Evolutionary conservation across 2,888 invertebrate species (phyloP).

Genomic region (Stenichneumon culpator): DNA sequence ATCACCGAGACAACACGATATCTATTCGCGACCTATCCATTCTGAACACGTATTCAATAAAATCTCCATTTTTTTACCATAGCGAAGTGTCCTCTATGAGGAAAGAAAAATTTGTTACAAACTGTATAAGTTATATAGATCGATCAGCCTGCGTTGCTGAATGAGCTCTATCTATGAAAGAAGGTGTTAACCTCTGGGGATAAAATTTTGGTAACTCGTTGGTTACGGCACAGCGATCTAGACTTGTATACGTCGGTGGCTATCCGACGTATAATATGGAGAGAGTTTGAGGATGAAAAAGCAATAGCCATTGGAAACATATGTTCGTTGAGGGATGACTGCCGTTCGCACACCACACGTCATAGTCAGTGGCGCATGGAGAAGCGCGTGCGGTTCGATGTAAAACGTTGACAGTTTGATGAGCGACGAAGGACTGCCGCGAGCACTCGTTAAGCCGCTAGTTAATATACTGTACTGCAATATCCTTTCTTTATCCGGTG

Average conservation of each 20-base stretch:
- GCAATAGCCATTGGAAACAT: slow-evolving; percentile 42
- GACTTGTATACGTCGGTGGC: slow-evolving; percentile 17
- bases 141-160: too few species aligned
- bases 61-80: too few species aligned
- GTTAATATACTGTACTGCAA: slow-evolving; percentile 27
- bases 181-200: slow-evolving; percentile 13
- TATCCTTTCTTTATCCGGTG: slow-evolving; percentile 31
- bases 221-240: not conserved
- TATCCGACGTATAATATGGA: slow-evolving; percentile 17
- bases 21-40: too few species aligned
- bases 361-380: slow-evolving; percentile 14
- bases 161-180: not conserved
- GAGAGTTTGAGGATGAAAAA: slow-evolving; percentile 35
- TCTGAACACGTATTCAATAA: too few species aligned
- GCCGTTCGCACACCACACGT: slow-evolving; percentile 37
- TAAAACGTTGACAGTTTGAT: slow-evolving; percentile 54
- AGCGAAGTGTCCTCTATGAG: too few species aligned
- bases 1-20: too few species aligned
- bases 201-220: slow-evolving; percentile 31
- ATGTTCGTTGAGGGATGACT: slow-evolving; percentile 55
- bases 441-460: slow-evolving; percentile 51
- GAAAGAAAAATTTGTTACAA: too few species aligned
- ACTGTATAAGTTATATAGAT: too few species aligned
- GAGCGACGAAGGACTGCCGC: slow-evolving; percentile 51
- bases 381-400: slow-evolving; percentile 22